Base-by-base conservation (phyloP, 2,888 invertebrate genomes). In the Eumerus sabulonum region DNA sequence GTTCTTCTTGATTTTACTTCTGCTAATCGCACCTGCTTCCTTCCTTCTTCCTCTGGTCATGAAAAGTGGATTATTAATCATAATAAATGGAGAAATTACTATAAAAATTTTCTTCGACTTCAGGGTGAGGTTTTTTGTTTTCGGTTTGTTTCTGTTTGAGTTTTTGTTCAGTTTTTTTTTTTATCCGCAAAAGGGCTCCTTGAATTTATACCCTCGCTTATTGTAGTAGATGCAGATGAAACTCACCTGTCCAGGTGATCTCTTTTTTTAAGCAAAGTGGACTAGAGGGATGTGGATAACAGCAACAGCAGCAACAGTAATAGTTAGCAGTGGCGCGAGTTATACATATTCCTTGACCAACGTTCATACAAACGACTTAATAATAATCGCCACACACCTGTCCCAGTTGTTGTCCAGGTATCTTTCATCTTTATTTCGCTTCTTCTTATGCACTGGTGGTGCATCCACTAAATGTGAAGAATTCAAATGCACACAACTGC, bases 321-420 rank as follows among this genome's bases (percentile, higher is more conserved):
- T 47, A 47, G 38, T 40, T 50, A 19, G 35, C 35, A 17, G 36
- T 44, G 76, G 67, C 77, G 67, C 72, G 76, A 72, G 76, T 62
- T 44, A n/a, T n/a, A n/a, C n/a, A n/a, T 27, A 27, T 27, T 27
- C 27, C 27, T 27, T 27, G 27, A 27, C 27, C 27, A 7, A 27
- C 7, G 27, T 27, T 27, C 27, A 4, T n/a, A 45, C 66, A 73
- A 77, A 73, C 72, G 77, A 77, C 77, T 77, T 77, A 77, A 77
- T 77, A 77, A 77, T 77, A 72, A 73, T 77, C 77, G 53, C 57
- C 62, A 48, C 59, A 67, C 77, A 77, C 77, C 77, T 77, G 77
- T 62, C 57, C 66, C 72, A 77, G 77, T 77, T 72, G 72, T 48
- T 59, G 12, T 48, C 50, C 44, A 36, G 53, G 53, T 67, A 4